phyloP scores from a whole-genome alignment of 2,113 vertebrate genomes.

The Cairina moschata region DNA sequence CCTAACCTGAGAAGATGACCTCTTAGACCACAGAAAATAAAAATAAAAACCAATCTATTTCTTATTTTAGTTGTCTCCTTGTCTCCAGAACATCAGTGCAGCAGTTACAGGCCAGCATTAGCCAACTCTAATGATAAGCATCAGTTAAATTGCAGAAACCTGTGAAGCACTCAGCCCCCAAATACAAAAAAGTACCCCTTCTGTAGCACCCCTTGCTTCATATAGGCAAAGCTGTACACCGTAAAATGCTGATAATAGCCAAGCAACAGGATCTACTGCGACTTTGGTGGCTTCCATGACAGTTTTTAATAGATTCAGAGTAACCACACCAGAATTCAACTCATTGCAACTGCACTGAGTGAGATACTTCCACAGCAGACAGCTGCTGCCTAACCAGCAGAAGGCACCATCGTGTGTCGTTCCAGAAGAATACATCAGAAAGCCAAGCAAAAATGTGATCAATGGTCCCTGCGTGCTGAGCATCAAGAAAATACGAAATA shows the following conservation, averaged over 20 bases:
- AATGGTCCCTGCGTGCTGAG: not conserved
- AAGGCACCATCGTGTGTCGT: not conserved
- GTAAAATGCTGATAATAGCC: not conserved
- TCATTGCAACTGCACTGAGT: not conserved
- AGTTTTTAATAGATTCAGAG: not conserved
- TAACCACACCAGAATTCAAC: not conserved
- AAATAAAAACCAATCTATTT: not conserved
- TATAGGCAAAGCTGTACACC: rapidly evolving
- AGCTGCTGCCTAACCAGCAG: not conserved
- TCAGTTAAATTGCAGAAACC: not conserved
- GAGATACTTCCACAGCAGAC: not conserved
- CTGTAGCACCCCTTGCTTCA: not conserved
- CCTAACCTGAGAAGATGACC: not conserved
- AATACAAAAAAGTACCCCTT: not conserved
- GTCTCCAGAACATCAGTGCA: not conserved
- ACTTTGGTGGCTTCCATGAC: not conserved
- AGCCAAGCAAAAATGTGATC: not conserved
- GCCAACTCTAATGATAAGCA: not conserved
- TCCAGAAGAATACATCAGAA: not conserved
- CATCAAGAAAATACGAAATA: not conserved
- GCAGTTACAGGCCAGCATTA: not conserved
- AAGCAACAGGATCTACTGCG: not conserved
- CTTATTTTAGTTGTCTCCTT: not conserved
- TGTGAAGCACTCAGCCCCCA: rapidly evolving
- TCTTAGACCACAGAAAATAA: rapidly evolving